Conservation (phyloP, 2,888 invertebrate genomes). For the Drosophila kuntzei region DNA sequence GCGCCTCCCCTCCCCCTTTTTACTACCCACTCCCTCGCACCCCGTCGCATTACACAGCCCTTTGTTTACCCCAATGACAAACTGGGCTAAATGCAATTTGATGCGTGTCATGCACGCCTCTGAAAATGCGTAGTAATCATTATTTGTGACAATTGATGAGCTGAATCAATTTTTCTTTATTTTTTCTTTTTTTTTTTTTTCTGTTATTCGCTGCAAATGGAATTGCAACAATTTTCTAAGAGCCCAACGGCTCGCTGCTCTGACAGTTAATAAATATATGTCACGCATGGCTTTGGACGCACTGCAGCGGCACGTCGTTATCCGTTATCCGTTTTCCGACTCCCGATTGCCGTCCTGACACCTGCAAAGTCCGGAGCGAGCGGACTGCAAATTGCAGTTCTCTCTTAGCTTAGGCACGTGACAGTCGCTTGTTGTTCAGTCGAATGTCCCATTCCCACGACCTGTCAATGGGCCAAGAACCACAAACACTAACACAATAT, state of each 20-base stretch:
- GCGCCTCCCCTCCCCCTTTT: conserved; percentile 4
- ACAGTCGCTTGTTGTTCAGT: conserved; percentile 41
- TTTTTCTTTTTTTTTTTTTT: neutral
- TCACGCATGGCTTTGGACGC: conserved; percentile 65
- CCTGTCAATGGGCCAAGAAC: conserved; percentile 51
- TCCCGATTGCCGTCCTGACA: conserved; percentile 30
- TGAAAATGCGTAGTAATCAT: conserved; percentile 78
- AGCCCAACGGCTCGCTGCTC: conserved; percentile 34
- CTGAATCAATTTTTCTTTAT: conserved; percentile 61
- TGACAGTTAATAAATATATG: conserved; percentile 76
- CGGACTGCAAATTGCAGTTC: conserved; percentile 51
- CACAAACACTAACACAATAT: conserved; percentile 5
- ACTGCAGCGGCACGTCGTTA: conserved; percentile 56
- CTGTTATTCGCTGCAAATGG: conserved; percentile 25
- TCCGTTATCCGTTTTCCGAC: neutral
- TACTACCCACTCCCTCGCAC: neutral
- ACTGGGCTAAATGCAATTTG: conserved; percentile 79
- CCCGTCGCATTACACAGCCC: conserved; percentile 15
- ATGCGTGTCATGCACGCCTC: conserved; percentile 69
- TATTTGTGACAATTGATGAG: conserved; percentile 76
- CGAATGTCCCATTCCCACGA: conserved; percentile 60
- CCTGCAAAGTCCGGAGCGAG: conserved; percentile 47
- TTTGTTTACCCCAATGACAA: conserved; percentile 56
- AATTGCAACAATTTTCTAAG: conserved; percentile 55
- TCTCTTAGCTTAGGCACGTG: conserved; percentile 67